phyloP scores from a whole-genome alignment of 2,797 vertebrate genomes.

The Botia kubotai region DNA sequence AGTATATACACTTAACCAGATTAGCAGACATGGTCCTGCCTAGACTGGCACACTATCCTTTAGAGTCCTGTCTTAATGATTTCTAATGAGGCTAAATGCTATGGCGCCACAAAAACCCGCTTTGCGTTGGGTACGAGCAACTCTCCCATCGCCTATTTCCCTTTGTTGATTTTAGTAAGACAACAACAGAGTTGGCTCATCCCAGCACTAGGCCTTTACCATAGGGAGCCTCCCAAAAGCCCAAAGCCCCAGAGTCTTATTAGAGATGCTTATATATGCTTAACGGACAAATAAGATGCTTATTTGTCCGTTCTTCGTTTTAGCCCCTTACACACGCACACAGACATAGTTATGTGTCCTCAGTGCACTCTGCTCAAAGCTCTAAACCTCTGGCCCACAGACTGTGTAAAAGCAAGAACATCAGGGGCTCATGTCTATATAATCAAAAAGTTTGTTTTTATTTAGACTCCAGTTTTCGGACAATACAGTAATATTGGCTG shows the following conservation, averaged over 20 bases:
- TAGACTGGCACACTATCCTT: slow-evolving; percentile 66
- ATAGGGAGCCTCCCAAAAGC: slow-evolving; percentile 77
- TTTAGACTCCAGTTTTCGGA: neutral
- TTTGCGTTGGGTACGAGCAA: slow-evolving; percentile 75
- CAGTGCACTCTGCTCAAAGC: slow-evolving; percentile 16
- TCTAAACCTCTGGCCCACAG: slow-evolving; percentile 15
- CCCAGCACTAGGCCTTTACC: slow-evolving; percentile 75
- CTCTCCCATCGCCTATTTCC: slow-evolving; percentile 79
- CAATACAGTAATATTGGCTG: neutral
- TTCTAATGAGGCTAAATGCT: slow-evolving; percentile 79
- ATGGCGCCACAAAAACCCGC: slow-evolving; percentile 67
- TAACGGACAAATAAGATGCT: too few relatives aligned
- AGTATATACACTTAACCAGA: slow-evolving; percentile 49
- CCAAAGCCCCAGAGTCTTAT: slow-evolving; percentile 76
- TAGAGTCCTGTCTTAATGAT: slow-evolving; percentile 75
- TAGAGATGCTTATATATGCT: slow-evolving; percentile 67
- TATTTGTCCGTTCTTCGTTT: slow-evolving; percentile 46
- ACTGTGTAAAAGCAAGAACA: neutral
- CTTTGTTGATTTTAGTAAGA: slow-evolving; percentile 81
- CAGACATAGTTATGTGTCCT: neutral
- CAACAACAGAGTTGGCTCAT: slow-evolving; percentile 78
- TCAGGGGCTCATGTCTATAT: neutral
- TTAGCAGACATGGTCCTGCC: slow-evolving; percentile 65
- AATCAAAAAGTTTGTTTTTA: slow-evolving; percentile 8
- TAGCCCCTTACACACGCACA: slow-evolving; percentile 26